Evolutionary conservation across 1,140 invertebrate species (phyloP), one percentile per base, ranked within the genome.

Genomic region (Chlorops oryzae): DNA sequence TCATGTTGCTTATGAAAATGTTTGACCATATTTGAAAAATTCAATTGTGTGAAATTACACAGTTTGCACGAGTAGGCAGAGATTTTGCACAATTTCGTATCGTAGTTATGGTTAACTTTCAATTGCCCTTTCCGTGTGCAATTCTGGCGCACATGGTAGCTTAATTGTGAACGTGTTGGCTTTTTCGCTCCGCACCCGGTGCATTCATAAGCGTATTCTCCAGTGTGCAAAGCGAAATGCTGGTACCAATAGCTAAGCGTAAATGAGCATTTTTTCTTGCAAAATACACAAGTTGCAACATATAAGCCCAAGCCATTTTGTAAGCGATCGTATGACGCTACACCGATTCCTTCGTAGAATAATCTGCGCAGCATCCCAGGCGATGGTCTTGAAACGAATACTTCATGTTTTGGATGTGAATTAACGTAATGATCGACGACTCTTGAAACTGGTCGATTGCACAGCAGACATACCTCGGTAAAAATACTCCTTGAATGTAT

Each of bases 171-270:
- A 12, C 46, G 17, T 5, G 47, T 52, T 39, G 54, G 41, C 21
- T 50, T 49, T 5, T 45, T 44, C 10, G 48, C 23, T 7, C 46
- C 25, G 27, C 54, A 55, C 1, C 34, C 50, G 17, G 37, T 44
- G 39, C 54, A 55, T 10, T 41, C 23, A 45, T 38, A 55, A 17
- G 50, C 50, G 38, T 55, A 55, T 40, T 55, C 54, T 2, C 54
- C 54, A 0, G 54, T 55, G 15, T 55, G 54, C 45, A 51, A 47
- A 1, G 54, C 32, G 17, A 35, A 55, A 39, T 55, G 54, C 25
- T 52, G 50, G 28, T 37, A 52, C 54, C 54, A 55, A 37, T 55
- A 52, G 5, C 35, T 21, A 15, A 55, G 25, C 32, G 42, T 37
- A 21, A 55, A 52, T 18, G 39, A 37, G 23, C 32, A 44, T 5